A percentile compares a stretch with the other conserved stretches of the same genome.
phyloP scores from a whole-genome alignment of 2,888 invertebrate genomes.

The Nudaria mundana region DNA sequence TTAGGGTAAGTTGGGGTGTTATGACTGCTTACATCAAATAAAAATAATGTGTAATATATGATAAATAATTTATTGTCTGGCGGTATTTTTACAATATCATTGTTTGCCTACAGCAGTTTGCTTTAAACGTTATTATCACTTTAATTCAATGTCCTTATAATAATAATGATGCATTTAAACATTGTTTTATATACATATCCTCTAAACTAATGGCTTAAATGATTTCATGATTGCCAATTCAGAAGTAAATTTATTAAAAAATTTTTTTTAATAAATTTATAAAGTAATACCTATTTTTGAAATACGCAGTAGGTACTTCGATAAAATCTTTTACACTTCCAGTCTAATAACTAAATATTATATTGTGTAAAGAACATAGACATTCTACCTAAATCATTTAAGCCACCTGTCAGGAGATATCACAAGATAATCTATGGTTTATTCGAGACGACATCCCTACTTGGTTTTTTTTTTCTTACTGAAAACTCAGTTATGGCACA shows the following conservation, averaged over 20 bases:
- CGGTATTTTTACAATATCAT: conserved; percentile 80
- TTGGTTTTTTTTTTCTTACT: conserved; percentile 39
- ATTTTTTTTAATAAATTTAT: too few species aligned
- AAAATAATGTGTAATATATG: conserved; percentile 59
- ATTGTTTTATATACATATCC: conserved; percentile 30
- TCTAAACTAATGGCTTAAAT: conserved; percentile 18
- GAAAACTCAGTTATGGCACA: conserved; percentile 73
- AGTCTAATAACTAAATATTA: too few species aligned
- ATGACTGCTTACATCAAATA: too few species aligned
- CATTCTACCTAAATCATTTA: conserved; percentile 3
- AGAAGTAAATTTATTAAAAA: too few species aligned
- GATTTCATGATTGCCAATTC: conserved; percentile 5
- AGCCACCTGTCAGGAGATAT: conserved; percentile 16
- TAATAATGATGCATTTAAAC: conserved; percentile 34
- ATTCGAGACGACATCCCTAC: conserved; percentile 36
- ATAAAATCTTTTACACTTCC: too few species aligned
- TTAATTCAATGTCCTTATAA: conserved; percentile 42
- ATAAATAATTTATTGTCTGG: conserved; percentile 83
- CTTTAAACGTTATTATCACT: conserved; percentile 48
- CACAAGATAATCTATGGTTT: conserved; percentile 23
- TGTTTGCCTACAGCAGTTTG: conserved; percentile 68
- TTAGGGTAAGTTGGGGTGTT: too few species aligned
- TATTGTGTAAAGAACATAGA: too few species aligned
- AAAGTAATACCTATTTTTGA: too few species aligned
- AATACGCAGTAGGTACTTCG: too few species aligned